Base-by-base conservation (phyloP, 35 echinoderm and acorn worm genomes). In the Patiria miniata region DNA sequence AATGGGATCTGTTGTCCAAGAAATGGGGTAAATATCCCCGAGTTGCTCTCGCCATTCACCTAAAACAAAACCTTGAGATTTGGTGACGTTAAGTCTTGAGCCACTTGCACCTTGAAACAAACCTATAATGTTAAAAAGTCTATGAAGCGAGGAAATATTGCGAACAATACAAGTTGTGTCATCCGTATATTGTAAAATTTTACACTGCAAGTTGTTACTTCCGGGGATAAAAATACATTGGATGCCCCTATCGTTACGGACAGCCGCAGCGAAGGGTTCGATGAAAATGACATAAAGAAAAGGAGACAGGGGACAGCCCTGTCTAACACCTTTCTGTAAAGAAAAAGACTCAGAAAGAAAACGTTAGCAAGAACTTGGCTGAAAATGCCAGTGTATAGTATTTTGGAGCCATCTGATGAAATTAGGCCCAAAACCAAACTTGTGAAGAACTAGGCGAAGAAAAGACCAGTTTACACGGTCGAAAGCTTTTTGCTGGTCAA, bases 401-500 rank as follows among this genome's bases (percentile, higher is more conserved):
- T 83, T 12, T 39, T 29, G n/a, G 0, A 84, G 42, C 59, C 88
- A 90, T 22, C 52, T 83, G 2, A 39, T 12, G 76, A 90, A 90
- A 23, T 83, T 83, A 2, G 53, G 29, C 36, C 87, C 87, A 82
- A 83, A 89, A 1, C 78, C 51, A 36, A 89, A 51, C 22, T 55
- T 57, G 2, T 40, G 12, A 1, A 89, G 30, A 50, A 83, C 58
- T 36, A 73, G 77, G 26, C 77, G 19, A 34, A 83, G 26, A 50
- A 51, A 88, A 0, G 4, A 8, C 79, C 80, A 52, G 30, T 68
- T 36, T 1, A 90, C 81, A 0, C 58, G 38, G 22, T 90, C 88
- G 39, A 90, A 84, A 22, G 88, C 81, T 37, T 84, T 90, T 18
- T 76, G 37, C 57, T 90, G 88, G 40, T 90, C 88, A 19, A 90